Conservation (phyloP, 23 tunicate species). For the Halocynthia roretzi region DNA sequence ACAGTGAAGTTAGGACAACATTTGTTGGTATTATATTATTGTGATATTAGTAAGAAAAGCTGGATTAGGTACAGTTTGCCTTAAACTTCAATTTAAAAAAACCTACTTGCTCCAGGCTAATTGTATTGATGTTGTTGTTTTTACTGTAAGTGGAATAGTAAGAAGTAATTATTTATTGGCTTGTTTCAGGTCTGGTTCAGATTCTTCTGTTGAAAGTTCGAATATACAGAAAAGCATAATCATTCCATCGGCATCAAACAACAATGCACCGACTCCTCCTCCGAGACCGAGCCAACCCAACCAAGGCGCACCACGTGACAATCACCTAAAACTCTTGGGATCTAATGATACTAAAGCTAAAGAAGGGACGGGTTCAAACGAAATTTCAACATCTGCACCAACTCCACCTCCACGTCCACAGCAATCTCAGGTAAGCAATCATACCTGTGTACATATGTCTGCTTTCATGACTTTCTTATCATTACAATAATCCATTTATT, state of each 20-base stretch:
- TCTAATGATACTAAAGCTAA: neutral
- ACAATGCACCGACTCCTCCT: constrained; percentile 80
- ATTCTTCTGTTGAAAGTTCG: constrained; percentile 66
- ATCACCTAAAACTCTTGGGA: neutral
- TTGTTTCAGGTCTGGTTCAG: constrained; percentile 44
- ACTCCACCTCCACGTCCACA: constrained; percentile 70
- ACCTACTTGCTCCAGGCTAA: neutral
- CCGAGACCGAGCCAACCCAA: constrained; percentile 45
- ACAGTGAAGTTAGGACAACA: too few species aligned
- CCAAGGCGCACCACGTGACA: constrained; percentile 3
- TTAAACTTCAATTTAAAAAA: too few species aligned
- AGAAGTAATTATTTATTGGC: constrained; percentile 1
- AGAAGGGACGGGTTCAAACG: neutral
- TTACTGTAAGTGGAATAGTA: neutral
- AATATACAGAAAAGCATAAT: constrained; percentile 14
- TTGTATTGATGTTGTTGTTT: neutral
- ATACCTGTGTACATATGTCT: neutral
- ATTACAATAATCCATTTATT: too few species aligned
- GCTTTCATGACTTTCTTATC: too few species aligned
- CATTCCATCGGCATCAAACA: neutral
- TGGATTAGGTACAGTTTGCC: too few species aligned
- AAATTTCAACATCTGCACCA: constrained; percentile 16
- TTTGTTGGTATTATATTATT: too few species aligned
- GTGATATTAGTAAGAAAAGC: too few species aligned
- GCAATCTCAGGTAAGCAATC: constrained; percentile 2